phyloP scores from a whole-genome alignment of 1,140 invertebrate species.

The Eriocheir sinensis region DNA sequence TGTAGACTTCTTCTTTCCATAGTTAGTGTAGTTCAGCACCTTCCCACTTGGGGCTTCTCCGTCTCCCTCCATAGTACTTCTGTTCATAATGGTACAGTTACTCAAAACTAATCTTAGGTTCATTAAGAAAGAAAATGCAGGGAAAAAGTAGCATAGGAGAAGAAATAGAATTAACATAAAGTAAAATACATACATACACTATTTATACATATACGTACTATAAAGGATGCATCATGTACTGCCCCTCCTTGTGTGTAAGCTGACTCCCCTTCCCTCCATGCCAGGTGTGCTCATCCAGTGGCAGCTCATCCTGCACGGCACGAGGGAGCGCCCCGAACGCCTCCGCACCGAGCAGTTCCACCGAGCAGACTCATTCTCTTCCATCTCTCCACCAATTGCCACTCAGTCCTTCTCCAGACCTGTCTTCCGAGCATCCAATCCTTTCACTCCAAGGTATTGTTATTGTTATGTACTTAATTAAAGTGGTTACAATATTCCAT shows the following conservation, averaged over 20 bases:
- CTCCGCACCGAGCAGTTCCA: conserved; percentile 58
- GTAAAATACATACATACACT: too few species aligned
- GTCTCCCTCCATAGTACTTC: too few species aligned
- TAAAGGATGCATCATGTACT: not conserved
- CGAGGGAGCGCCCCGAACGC: conserved; percentile 84
- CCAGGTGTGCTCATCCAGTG: conserved; percentile 92
- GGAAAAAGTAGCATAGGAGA: too few species aligned
- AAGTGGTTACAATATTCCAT: too few species aligned
- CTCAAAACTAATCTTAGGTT: too few species aligned
- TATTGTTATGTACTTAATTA: not conserved
- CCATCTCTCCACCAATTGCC: conserved; percentile 35
- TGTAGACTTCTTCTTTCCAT: too few species aligned
- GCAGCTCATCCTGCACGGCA: conserved; percentile 96
- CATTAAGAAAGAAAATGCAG: too few species aligned
- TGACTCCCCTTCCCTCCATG: not conserved
- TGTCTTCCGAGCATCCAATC: conserved; percentile 40
- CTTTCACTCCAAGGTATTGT: conserved; percentile 63
- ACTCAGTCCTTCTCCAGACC: conserved; percentile 57
- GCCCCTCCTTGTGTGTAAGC: not conserved
- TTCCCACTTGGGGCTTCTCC: too few species aligned
- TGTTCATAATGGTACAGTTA: too few species aligned
- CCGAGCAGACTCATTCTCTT: conserved; percentile 37
- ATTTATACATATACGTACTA: too few species aligned
- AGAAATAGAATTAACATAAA: too few species aligned
- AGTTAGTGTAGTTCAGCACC: too few species aligned